These are phyloP conservation scores for Sipha flava DNA, from an alignment of 1,140 invertebrate genomes.

Conservation along the genomic window DNA sequence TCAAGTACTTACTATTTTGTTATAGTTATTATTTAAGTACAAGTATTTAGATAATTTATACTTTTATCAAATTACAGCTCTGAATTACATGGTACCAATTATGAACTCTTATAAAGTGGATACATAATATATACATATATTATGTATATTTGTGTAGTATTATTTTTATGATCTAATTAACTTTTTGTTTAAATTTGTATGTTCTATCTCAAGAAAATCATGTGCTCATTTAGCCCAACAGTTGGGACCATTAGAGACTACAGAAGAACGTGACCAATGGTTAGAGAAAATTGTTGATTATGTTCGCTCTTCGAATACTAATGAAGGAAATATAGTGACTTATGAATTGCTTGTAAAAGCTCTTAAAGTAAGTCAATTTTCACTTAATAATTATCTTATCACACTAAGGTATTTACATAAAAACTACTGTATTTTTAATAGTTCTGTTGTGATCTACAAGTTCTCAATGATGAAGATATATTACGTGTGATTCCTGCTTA, in stretches of 20 bases:
- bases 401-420: background rate
- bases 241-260: slow-evolving; percentile 46
- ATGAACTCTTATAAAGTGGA: no score
- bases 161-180: background rate
- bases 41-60: no score
- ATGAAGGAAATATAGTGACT: slow-evolving; percentile 44
- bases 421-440: slow-evolving; percentile 38
- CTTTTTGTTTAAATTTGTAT: background rate
- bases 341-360: slow-evolving; percentile 4
- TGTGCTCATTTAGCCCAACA: slow-evolving; percentile 50
- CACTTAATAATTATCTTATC: background rate
- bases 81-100: no score
- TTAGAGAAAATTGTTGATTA: slow-evolving; percentile 56
- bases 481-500: slow-evolving; percentile 74
- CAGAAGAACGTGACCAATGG: slow-evolving; percentile 49
- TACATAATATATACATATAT: no score
- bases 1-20: no score
- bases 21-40: no score
- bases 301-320: slow-evolving; percentile 62
- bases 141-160: background rate
- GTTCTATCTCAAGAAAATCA: slow-evolving; percentile 49
- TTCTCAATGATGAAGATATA: slow-evolving; percentile 67
- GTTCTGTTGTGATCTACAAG: slow-evolving; percentile 59
- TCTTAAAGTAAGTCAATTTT: background rate
- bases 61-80: no score